These are phyloP conservation scores for Archips crataeganus DNA, from an alignment of 2,888 invertebrate species.

Conservation along the genomic window DNA sequence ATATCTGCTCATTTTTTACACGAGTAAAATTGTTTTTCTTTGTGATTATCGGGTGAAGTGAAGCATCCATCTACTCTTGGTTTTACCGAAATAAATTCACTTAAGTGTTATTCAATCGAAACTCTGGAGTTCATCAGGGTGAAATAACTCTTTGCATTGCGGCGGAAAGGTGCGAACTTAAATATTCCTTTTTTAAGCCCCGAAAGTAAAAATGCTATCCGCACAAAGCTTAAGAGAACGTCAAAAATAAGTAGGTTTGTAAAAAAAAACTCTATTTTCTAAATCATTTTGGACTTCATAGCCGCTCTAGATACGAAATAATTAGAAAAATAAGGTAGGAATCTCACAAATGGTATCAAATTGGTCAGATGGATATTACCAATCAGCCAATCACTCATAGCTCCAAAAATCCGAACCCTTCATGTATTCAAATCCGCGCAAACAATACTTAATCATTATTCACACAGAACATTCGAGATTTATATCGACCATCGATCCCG, in stretches of 20 bases:
- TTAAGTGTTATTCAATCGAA: conserved; percentile 41
- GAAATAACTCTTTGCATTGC: background rate
- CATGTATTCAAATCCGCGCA: background rate
- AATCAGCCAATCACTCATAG: background rate
- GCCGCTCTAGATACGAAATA: no score
- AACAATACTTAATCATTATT: conserved; percentile 18
- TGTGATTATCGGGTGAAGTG: conserved; percentile 38
- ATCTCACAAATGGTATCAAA: background rate
- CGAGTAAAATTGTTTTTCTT: conserved; percentile 46
- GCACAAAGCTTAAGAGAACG: no score
- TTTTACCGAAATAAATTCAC: conserved; percentile 20
- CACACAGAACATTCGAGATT: conserved; percentile 18
- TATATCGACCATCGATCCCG: conserved; percentile 11
- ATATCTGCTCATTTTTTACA: conserved; percentile 46
- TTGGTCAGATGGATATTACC: background rate
- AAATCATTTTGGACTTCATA: no score
- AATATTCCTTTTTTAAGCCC: background rate
- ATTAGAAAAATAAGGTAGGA: background rate
- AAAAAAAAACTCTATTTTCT: no score
- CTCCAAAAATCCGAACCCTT: background rate
- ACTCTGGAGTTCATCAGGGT: conserved; percentile 11
- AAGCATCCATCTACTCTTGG: conserved; percentile 24
- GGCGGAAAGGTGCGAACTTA: background rate
- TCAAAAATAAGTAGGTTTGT: no score
- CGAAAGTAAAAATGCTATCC: background rate